Evolutionary conservation across 2,797 vertebrate species (phyloP), one percentile per base, ranked within the genome.

Genomic region (Lycodopsis pacificus): DNA sequence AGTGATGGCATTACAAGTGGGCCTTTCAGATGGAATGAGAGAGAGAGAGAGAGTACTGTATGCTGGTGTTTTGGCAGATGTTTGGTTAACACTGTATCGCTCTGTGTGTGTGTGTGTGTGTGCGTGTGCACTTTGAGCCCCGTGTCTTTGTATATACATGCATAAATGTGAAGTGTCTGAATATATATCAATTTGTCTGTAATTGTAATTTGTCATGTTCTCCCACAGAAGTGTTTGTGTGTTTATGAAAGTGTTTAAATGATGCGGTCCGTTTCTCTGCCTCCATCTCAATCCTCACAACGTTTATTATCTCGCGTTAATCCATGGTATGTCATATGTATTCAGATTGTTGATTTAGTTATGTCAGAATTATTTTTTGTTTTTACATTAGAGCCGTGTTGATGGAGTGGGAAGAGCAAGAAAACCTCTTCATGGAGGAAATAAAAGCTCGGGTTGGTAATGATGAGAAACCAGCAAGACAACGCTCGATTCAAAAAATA

Each of bases 1-100:
- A 89, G 87, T 86, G 89, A 92, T 88, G 86, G 85, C 79, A 82
- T 90, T 90, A 91, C 88, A 93, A 91, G 90, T 81, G 85, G 83
- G 88, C 65, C 90, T 92, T 92, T 93, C 90, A 90, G 49, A 79
- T 75, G 71, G 77, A 88, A 89, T 90, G 51, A 87, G 70, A 74
- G 78, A 49, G 76, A 74, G 78, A 49, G 76, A 12, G 85, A 86
- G 79, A 86, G 73, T 66, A 53, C 75, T 61, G 67, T 59, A 63
- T 56, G 72, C 75, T 46, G 11, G 77, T 72, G 86, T 72, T 73
- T 71, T 67, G 59, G 58, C 65, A 69, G 61, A 46, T 76, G 78
- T 87, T 87, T 85, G 46, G 73, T 66, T 86, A 85, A 88, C 80
- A 68, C 79, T 65, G 57, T 32, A 59, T 27, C 56, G 51, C 61